Conservation (phyloP, 2,888 invertebrate genomes). For the Dromius quadrimaculatus region DNA sequence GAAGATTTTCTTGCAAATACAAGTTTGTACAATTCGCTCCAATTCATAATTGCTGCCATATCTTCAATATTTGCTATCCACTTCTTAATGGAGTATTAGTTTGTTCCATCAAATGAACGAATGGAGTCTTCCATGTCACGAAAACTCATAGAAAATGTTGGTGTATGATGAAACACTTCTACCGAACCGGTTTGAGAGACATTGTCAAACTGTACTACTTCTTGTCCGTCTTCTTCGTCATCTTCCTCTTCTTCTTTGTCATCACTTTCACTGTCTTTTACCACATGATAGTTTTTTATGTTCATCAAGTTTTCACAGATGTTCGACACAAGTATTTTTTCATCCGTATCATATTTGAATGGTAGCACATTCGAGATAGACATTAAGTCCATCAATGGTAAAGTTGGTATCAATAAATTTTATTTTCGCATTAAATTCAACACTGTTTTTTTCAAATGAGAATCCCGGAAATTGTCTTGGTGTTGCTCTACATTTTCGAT, state of each 20-base stretch:
- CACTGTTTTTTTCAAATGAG: background rate
- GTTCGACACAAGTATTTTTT: background rate
- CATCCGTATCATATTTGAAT: background rate
- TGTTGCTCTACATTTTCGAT: background rate
- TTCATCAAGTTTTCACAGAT: constrained; percentile 14
- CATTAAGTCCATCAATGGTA: constrained; percentile 21
- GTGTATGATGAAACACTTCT: background rate
- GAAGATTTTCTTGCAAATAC: no score
- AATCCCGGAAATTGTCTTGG: background rate
- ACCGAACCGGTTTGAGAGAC: background rate
- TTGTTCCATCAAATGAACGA: constrained; percentile 4
- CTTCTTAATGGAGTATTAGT: no score
- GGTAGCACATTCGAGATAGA: background rate
- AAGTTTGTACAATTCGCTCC: no score
- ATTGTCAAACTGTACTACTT: background rate
- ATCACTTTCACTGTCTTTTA: background rate
- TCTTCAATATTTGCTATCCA: no score
- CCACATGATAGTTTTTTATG: background rate
- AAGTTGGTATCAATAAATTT: constrained; percentile 8
- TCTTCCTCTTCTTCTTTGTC: background rate
- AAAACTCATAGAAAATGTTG: constrained; percentile 31
- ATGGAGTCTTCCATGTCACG: constrained; percentile 46
- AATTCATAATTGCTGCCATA: no score
- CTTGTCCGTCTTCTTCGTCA: background rate
- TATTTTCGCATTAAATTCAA: background rate